phyloP scores from a whole-genome alignment of 2,888 invertebrate species.

The Leptinotarsa rubiginosa region DNA sequence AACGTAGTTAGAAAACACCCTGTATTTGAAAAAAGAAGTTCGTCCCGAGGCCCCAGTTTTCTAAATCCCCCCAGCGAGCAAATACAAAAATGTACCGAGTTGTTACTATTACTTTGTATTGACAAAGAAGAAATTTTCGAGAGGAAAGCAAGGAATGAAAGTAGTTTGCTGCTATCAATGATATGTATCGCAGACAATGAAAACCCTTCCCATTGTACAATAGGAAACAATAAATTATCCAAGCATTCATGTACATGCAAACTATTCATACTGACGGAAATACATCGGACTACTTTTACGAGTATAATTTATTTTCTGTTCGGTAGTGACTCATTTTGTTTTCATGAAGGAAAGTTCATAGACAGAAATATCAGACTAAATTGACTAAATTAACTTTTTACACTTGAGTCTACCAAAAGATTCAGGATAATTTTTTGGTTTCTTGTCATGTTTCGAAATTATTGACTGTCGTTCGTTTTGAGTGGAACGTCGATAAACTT shows the following conservation, averaged over 20 bases:
- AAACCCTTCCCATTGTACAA: slow-evolving; percentile 1
- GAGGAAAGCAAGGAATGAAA: background rate
- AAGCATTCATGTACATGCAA: slow-evolving; percentile 13
- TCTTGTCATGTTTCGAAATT: too few species aligned
- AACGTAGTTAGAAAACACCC: too few species aligned
- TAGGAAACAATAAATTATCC: slow-evolving; percentile 7
- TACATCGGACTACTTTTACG: slow-evolving; percentile 19
- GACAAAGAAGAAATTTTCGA: background rate
- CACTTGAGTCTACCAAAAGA: too few species aligned
- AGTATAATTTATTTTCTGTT: slow-evolving; percentile 8
- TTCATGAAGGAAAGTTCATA: slow-evolving; percentile 13
- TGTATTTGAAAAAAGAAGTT: too few species aligned
- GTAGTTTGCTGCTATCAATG: background rate
- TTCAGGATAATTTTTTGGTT: too few species aligned
- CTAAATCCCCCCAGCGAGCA: background rate
- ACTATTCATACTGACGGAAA: slow-evolving; percentile 21
- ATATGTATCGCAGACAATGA: background rate
- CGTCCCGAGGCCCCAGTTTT: background rate
- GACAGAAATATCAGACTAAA: background rate
- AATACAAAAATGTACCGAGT: background rate
- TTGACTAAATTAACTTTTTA: too few species aligned
- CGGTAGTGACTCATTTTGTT: background rate
- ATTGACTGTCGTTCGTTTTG: too few species aligned
- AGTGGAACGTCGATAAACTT: too few species aligned
- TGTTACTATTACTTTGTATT: background rate